Conservation (phyloP, 2,888 invertebrate species). For the Diplazon laetatorius region DNA sequence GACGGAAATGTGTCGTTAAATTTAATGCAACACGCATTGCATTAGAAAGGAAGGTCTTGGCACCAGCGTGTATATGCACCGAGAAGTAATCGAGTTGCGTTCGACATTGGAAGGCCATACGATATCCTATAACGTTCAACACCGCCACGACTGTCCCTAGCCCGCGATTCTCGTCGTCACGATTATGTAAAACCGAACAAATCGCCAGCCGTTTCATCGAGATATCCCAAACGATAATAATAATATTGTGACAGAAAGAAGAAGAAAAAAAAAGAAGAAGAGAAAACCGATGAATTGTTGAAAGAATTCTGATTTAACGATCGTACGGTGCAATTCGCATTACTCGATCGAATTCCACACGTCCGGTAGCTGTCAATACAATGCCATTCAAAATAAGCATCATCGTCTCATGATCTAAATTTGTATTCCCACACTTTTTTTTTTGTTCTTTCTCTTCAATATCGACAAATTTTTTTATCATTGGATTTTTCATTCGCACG, state of each 20-base stretch:
- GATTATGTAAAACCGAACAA: slow-evolving; percentile 38
- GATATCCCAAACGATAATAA: neutral
- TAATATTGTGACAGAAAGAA: neutral
- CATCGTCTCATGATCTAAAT: too few relatives aligned
- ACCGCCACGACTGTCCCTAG: slow-evolving; percentile 11
- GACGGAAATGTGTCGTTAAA: neutral
- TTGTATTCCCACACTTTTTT: too few relatives aligned
- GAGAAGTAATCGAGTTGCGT: slow-evolving; percentile 11
- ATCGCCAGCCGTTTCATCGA: neutral
- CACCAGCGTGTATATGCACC: neutral
- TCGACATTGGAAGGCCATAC: slow-evolving; percentile 38
- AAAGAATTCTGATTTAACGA: slow-evolving; percentile 2
- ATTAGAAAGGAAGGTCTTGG: slow-evolving; percentile 39
- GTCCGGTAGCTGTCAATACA: too few relatives aligned
- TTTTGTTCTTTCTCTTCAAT: too few relatives aligned
- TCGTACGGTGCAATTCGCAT: slow-evolving; percentile 1
- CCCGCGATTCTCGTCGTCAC: neutral
- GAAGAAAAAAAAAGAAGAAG: too few relatives aligned
- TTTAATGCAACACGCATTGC: neutral
- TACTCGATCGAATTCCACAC: neutral
- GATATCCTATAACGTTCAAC: slow-evolving; percentile 35
- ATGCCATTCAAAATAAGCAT: too few relatives aligned
- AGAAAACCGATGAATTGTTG: neutral
- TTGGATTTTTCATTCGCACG: too few relatives aligned
- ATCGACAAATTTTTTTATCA: too few relatives aligned